Percentiles rank a stretch among this genome's conserved stretches.
phyloP scores from a whole-genome alignment of 2,797 vertebrate genomes.

The Parotocinclus haroldoi region DNA sequence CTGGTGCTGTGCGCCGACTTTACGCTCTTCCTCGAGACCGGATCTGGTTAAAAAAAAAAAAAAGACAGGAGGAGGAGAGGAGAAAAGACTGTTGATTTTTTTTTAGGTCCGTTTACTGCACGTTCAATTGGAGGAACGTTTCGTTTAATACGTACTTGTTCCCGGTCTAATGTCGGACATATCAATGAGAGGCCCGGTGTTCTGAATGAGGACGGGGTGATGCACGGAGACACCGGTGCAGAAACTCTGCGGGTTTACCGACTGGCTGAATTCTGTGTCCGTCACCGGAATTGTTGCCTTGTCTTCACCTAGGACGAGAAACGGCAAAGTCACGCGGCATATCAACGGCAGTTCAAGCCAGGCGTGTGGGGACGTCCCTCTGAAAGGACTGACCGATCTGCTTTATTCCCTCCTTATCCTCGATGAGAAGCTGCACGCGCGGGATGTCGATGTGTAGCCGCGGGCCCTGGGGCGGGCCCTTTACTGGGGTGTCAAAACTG shows the following conservation, averaged over 20 bases:
- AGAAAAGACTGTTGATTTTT: too few relatives aligned
- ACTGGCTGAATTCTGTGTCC: slow-evolving; percentile 94
- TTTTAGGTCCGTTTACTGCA: too few relatives aligned
- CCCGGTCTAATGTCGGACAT: slow-evolving; percentile 98
- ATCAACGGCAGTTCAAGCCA: too few relatives aligned
- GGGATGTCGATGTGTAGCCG: slow-evolving; percentile 97
- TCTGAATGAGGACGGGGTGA: slow-evolving; percentile 95
- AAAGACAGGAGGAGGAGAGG: not conserved
- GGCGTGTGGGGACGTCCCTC: not conserved
- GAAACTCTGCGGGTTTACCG: slow-evolving; percentile 97
- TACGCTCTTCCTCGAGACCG: slow-evolving; percentile 92
- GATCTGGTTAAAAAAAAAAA: slow-evolving; percentile 73
- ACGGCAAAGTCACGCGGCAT: not conserved
- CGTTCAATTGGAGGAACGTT: not conserved
- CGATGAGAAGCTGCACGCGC: slow-evolving; percentile 94
- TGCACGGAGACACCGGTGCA: slow-evolving; percentile 96
- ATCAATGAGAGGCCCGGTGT: slow-evolving; percentile 95
- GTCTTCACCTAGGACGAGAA: slow-evolving; percentile 82
- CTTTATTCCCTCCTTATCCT: slow-evolving; percentile 99
- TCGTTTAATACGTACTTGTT: slow-evolving; percentile 80
- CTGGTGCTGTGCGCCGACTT: slow-evolving; percentile 94
- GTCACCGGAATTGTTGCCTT: slow-evolving; percentile 96
- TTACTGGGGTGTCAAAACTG: slow-evolving; percentile 97
- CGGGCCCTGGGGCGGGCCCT: slow-evolving; percentile 95
- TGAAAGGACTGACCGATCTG: slow-evolving; percentile 83